Base-by-base conservation (phyloP, 1,140 invertebrate species). In the Diprion similis region DNA sequence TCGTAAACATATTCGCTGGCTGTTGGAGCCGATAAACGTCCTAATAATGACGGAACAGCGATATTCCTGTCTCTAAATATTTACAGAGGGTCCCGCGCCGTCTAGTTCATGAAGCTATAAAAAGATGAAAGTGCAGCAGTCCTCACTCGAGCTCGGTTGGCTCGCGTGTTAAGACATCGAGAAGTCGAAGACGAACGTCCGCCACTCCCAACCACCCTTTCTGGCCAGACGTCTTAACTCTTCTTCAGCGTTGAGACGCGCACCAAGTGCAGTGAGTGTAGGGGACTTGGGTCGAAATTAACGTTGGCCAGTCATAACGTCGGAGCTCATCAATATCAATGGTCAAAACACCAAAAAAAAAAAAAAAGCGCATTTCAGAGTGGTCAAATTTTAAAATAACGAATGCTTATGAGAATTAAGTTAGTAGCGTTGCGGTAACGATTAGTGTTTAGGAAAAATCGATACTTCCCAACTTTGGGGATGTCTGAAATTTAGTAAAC, bases 11-110 rank as follows among this genome's bases (percentile, higher is more conserved):
- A 74, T 51, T 72, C 66, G 73, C 65, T 73, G 75, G 77, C 74
- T 66, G 74, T 70, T 71, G 67, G 76, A 73, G 70, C 78, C 77
- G 81, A 83, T 82, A 83, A 82, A 81, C 72, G 77, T 80, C 80
- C 74, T 78, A 76, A 80, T 83, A 80, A 80, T 80, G 78, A 79
- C 76, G 73, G 78, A 78, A 76, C 72, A 71, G 45, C 74, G 72
- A 79, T 76, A 73, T 79, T 72, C 75, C 75, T 78, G 79, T 78
- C 77, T 72, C 74, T 68, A 75, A 77, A 78, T 78, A 81, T 81
- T 80, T 81, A 80, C 72, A 74, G 73, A 74, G 71, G 69, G 46
- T 19, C 69, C 24, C 68, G 45, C 67, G 74, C 70, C 71, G 75
- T 68, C 69, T 70, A 70, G 69, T 70, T 70, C 69, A 70, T 67